Conservation (phyloP, 2,113 vertebrate genomes). For the Megalops atlanticus region DNA sequence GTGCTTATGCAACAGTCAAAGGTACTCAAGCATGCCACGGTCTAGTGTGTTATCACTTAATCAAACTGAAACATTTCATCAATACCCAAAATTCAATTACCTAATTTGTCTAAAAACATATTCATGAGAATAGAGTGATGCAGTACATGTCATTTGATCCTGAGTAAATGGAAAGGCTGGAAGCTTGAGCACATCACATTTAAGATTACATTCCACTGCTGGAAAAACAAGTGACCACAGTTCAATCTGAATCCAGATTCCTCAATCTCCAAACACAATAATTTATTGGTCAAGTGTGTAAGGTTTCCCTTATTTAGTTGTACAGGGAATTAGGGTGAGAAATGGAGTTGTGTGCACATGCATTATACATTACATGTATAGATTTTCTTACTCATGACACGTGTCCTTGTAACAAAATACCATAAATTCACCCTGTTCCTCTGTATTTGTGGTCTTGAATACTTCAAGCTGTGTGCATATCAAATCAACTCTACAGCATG, state of each 20-base stretch:
- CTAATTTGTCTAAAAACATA: too few relatives aligned
- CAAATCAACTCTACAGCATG: background rate
- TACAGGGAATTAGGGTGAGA: background rate
- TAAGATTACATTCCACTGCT: background rate
- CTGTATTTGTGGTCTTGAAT: too few relatives aligned
- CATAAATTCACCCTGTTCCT: background rate
- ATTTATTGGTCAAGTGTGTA: background rate
- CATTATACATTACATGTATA: background rate
- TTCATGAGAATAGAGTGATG: too few relatives aligned
- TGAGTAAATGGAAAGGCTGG: background rate
- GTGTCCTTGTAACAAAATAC: background rate
- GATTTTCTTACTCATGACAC: background rate
- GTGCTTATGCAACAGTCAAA: too few relatives aligned
- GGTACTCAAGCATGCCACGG: too few relatives aligned
- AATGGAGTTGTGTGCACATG: background rate
- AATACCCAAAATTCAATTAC: too few relatives aligned
- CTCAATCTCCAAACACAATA: background rate
- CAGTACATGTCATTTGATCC: background rate
- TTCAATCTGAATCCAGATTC: background rate
- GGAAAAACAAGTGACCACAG: background rate
- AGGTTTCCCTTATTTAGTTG: background rate
- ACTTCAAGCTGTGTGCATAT: background rate
- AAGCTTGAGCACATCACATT: background rate
- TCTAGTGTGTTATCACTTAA: too few relatives aligned
- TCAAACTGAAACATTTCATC: too few relatives aligned